Evolutionary conservation across 2,113 vertebrate species (phyloP).

Genomic region (Atrichornis clamosus): DNA sequence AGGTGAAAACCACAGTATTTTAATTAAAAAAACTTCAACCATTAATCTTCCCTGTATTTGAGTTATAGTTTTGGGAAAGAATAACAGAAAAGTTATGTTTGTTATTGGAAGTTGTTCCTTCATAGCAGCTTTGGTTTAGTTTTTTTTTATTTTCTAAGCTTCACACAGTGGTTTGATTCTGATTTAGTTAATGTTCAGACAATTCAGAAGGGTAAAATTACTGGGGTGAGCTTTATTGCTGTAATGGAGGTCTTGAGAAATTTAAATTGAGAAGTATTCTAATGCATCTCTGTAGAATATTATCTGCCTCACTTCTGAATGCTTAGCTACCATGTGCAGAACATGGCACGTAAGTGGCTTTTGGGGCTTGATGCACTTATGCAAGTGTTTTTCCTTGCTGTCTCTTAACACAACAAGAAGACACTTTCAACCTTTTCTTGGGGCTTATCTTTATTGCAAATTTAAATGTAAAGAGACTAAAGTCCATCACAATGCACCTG

Average conservation of each 20-base stretch:
- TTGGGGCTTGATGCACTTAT: neutral
- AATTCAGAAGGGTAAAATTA: constrained; percentile 63
- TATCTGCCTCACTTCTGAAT: constrained; percentile 25
- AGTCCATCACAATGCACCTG: neutral
- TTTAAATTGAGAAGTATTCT: constrained; percentile 58
- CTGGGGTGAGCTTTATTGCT: constrained; percentile 42
- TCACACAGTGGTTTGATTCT: constrained; percentile 7
- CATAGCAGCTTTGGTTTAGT: neutral
- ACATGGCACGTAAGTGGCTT: constrained; percentile 54
- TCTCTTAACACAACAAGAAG: constrained; percentile 14
- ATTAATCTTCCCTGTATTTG: neutral
- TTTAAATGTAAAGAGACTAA: constrained; percentile 1
- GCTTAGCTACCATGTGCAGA: constrained; percentile 32
- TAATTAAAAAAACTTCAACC: neutral
- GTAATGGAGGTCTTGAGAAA: constrained; percentile 59
- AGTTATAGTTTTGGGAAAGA: neutral
- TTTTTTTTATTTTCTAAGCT: neutral
- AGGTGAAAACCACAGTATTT: neutral
- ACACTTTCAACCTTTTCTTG: constrained; percentile 15
- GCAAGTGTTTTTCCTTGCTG: neutral
- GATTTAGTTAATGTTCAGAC: constrained; percentile 61
- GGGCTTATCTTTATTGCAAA: constrained; percentile 15
- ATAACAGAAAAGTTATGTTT: neutral
- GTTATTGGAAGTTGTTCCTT: neutral
- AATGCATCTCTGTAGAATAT: constrained; percentile 60